Base-by-base conservation (phyloP, 2,113 vertebrate genomes). In the Brienomyrus brachyistius region DNA sequence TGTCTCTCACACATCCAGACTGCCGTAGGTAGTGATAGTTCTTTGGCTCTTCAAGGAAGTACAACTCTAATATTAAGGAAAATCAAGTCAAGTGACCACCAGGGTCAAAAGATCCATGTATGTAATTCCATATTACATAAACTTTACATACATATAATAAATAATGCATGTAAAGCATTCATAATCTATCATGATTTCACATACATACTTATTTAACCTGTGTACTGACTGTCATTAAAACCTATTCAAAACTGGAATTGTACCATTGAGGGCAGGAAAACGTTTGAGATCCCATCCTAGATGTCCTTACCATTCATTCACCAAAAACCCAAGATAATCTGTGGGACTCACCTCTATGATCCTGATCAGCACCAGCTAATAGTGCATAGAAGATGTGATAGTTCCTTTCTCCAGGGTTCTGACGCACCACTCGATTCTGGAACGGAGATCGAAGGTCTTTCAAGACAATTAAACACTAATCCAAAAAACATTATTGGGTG, bases 391-490 rank as follows among this genome's bases (percentile, higher is more conserved):
- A 80, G 15, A 80, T 80, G 74, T 80, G 74, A 40, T 40, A 80
- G 74, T 80, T 80, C 35, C 74, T 35, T 40, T 80, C 74, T 80
- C 74, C 74, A 6, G 74, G 74, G 17, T 80, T 80, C 74, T 80
- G 74, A 80, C 97, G 95, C 40, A 97, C 97, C 87, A 98, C 97
- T 9, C 97, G 97, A 92, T 97, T 98, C 97, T 98, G 94, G 74
- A 80, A 91, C 88, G 89, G n/a, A 90, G 13, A 93, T 54, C 9
- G 86, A 50, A 84, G 87, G n/a, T 56, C 6, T 70, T 51, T 74
- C 59, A 50, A 13, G 27, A 19, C 19, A 77, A 50, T 48, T 19
- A 88, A 88, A 62, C 23, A 62, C 21, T 23, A 21, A n/a, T 62
- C 56, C 23, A 9, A 62, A 62, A 62, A 62, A 9, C 1, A 52